phyloP scores from a whole-genome alignment of 1,140 invertebrate genomes.

The Yoshiicerus persimilis region DNA sequence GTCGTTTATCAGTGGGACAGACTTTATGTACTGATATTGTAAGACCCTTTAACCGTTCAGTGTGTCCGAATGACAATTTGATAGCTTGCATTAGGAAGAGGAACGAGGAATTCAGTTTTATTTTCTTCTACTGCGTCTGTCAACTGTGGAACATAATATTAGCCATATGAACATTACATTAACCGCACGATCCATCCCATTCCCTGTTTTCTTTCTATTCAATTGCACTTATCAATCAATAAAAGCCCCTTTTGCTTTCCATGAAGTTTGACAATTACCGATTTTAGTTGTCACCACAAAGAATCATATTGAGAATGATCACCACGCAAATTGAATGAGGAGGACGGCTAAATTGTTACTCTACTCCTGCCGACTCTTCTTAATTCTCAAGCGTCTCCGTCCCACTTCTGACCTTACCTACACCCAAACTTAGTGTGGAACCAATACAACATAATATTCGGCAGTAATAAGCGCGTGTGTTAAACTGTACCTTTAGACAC shows the following conservation, averaged over 20 bases:
- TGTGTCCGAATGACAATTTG: background rate
- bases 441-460: background rate
- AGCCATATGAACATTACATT: background rate
- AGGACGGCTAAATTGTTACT: background rate
- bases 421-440: background rate
- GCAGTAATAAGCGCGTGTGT: background rate
- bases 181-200: background rate
- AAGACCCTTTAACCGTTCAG: too few species aligned
- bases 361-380: too few species aligned
- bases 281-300: background rate
- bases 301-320: background rate
- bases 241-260: background rate
- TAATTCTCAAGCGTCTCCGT: background rate
- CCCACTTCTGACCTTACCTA: background rate
- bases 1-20: background rate
- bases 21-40: background rate
- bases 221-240: background rate
- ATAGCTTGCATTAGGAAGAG: background rate
- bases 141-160: background rate
- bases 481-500: background rate
- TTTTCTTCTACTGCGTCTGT: background rate
- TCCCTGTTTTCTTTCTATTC: background rate
- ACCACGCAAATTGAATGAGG: background rate
- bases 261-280: background rate
- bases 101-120: background rate